Conservation (phyloP, 2,113 vertebrate species). For the Tyrannus savana region DNA sequence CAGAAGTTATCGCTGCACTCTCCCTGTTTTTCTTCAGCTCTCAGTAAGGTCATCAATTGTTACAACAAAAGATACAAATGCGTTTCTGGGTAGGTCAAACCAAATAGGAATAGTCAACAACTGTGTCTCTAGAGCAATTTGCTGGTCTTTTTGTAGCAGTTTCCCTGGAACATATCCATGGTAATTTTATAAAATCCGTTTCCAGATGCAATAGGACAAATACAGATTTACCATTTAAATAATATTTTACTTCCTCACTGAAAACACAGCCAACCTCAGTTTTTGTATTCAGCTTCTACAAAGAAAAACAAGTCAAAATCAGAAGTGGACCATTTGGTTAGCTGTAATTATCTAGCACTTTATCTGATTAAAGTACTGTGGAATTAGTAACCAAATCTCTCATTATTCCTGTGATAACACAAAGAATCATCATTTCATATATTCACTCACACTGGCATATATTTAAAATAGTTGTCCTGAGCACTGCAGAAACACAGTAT, state of each 20-base stretch:
- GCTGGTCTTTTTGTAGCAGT: background rate
- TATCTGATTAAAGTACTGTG: conserved; percentile 22
- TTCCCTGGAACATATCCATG: background rate
- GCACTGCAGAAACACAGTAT: background rate
- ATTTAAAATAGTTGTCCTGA: background rate
- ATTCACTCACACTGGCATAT: background rate
- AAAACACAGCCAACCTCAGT: background rate
- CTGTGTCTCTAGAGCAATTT: background rate
- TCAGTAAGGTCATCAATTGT: background rate
- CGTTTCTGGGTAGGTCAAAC: background rate
- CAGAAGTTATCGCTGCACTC: background rate
- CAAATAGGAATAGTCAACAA: background rate
- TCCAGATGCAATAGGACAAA: background rate
- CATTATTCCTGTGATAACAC: background rate
- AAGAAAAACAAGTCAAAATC: conserved; percentile 4
- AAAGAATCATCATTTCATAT: background rate
- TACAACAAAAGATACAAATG: background rate
- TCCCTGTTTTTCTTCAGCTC: background rate
- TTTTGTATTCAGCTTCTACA: background rate
- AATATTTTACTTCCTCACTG: background rate
- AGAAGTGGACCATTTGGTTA: background rate
- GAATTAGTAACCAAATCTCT: conserved; percentile 38
- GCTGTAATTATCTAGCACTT: conserved; percentile 17
- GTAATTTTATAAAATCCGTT: background rate
- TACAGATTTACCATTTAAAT: background rate